Conservation (phyloP, 2,888 invertebrate genomes). For the Eledona agricola region DNA sequence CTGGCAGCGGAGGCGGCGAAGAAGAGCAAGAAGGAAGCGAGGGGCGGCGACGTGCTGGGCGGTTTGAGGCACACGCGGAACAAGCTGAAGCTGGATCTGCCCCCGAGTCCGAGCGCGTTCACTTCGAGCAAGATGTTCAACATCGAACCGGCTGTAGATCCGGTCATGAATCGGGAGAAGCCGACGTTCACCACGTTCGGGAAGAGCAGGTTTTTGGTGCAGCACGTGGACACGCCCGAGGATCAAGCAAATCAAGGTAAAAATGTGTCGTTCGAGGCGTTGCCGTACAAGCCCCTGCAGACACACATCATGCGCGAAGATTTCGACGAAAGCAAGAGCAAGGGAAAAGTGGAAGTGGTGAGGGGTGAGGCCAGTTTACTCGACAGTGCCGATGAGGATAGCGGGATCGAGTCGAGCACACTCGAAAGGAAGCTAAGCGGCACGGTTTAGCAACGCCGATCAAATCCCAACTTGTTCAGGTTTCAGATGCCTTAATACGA, state of each 20-base stretch:
- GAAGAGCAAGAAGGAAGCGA: constrained; percentile 40
- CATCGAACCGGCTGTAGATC: constrained; percentile 62
- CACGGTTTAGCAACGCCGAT: constrained; percentile 8
- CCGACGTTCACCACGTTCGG: constrained; percentile 71
- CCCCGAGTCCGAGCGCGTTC: constrained; percentile 66
- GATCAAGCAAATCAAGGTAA: constrained; percentile 46
- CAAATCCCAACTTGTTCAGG: constrained; percentile 24
- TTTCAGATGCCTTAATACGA: constrained; percentile 27
- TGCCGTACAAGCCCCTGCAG: constrained; percentile 57
- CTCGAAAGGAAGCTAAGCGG: constrained; percentile 63
- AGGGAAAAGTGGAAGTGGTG: constrained; percentile 46
- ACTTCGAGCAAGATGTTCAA: constrained; percentile 55
- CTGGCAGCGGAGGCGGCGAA: constrained; percentile 55
- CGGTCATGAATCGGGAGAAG: constrained; percentile 61
- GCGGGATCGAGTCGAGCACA: constrained; percentile 72
- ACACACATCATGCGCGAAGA: constrained; percentile 40
- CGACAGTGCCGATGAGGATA: constrained; percentile 73
- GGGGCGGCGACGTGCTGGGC: constrained; percentile 63
- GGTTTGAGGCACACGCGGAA: constrained; percentile 78
- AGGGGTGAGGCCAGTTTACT: constrained; percentile 69
- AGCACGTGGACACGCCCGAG: constrained; percentile 60
- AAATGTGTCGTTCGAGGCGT: constrained; percentile 61
- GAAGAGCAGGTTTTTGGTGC: constrained; percentile 63
- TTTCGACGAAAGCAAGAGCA: constrained; percentile 30
- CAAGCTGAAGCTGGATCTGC: constrained; percentile 75